These are phyloP conservation scores for Babyrousa celebensis DNA, from an alignment of 2,797 vertebrate species.

Conservation along the genomic window DNA sequence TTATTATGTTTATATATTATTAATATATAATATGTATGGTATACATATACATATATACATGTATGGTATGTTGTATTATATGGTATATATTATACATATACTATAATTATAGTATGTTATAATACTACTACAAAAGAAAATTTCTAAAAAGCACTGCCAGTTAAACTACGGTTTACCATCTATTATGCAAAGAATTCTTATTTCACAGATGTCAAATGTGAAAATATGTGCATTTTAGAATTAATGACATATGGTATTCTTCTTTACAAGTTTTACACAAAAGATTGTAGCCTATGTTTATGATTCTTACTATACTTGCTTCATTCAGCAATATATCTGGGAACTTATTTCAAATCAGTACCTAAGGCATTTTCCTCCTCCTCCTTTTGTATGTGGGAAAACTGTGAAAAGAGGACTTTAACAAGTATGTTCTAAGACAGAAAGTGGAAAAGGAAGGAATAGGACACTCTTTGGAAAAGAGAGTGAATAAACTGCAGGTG, in stretches of 20 bases:
- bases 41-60: too few relatives aligned
- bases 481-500: background rate
- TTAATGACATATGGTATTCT: background rate
- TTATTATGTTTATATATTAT: background rate
- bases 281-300: background rate
- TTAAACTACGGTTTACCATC: conserved; percentile 16
- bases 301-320: background rate
- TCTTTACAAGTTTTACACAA: conserved; percentile 36
- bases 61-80: background rate
- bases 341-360: conserved; percentile 36
- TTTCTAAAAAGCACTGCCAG: background rate
- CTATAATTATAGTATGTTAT: background rate
- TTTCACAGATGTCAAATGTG: conserved; percentile 28
- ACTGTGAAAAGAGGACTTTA: background rate
- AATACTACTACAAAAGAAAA: conserved; percentile 30
- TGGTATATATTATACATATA: background rate
- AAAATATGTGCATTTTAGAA: conserved; percentile 54
- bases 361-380: conserved; percentile 15
- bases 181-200: background rate
- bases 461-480: conserved; percentile 13
- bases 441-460: background rate
- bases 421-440: background rate
- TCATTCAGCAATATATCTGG: background rate
- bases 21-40: background rate
- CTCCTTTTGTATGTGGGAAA: background rate